Evolutionary conservation across 2,888 invertebrate genomes (phyloP).

Genomic region (Chrysina gloriosa): DNA sequence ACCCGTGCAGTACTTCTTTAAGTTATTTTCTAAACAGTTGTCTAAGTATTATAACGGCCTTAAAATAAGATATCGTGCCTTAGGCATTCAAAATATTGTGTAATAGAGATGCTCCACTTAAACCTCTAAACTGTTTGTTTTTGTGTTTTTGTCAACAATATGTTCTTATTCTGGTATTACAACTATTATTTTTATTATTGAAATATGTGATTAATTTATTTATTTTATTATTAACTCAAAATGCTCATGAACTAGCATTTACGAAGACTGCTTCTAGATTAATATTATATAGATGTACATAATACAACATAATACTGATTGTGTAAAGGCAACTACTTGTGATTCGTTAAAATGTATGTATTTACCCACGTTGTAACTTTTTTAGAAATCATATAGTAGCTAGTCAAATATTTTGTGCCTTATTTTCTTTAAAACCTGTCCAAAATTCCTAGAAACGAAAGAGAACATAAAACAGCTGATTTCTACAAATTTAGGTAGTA

Average conservation of each 20-base stretch:
- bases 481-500: no score
- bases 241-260: constrained; percentile 40
- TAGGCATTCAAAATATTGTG: neutral
- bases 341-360: constrained; percentile 22
- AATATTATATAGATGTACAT: constrained; percentile 25
- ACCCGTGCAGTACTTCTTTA: neutral
- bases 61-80: constrained; percentile 1
- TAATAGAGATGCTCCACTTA: neutral
- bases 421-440: no score
- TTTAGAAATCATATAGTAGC: constrained; percentile 35
- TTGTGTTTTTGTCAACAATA: neutral
- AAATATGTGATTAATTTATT: constrained; percentile 30
- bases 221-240: constrained; percentile 37
- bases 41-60: neutral
- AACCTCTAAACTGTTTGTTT: neutral
- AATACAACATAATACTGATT: constrained; percentile 21
- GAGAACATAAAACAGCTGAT: no score
- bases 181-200: neutral
- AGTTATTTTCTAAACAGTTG: neutral
- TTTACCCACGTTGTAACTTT: constrained; percentile 36
- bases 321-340: constrained; percentile 21
- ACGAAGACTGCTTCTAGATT: constrained; percentile 41
- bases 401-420: constrained; percentile 4
- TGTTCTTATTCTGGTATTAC: constrained; percentile 3
- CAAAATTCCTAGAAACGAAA: no score